Evolutionary conservation across 2,113 vertebrate genomes (phyloP).

Genomic region (Oenanthe melanoleuca): DNA sequence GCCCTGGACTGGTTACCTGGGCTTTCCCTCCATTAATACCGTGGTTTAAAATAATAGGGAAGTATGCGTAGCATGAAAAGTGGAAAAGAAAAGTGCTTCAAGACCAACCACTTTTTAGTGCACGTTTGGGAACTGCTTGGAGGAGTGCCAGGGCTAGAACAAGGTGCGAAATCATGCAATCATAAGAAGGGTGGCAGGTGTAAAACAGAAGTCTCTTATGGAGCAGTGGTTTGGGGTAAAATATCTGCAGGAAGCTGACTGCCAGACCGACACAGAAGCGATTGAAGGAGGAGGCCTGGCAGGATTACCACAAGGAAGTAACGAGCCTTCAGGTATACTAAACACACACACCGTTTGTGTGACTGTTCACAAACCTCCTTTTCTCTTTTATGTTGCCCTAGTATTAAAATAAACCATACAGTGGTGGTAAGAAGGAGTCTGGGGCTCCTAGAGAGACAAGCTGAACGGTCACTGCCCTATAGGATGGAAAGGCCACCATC

Average conservation of each 20-base stretch:
- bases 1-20: background rate
- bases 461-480: background rate
- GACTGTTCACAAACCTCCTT: conserved; percentile 50
- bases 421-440: background rate
- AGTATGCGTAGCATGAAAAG: background rate
- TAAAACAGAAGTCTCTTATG: conserved; percentile 65
- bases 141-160: conserved; percentile 24
- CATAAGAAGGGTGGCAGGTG: conserved; percentile 56
- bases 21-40: background rate
- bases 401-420: conserved; percentile 24
- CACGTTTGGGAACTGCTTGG: conserved; percentile 17
- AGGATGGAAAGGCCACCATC: background rate
- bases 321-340: conserved; percentile 30
- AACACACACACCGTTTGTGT: conserved; percentile 5
- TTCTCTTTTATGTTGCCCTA: conserved; percentile 42
- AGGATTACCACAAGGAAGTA: conserved; percentile 54
- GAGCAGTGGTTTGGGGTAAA: conserved; percentile 34
- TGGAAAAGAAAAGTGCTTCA: conserved; percentile 15
- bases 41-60: conserved; percentile 34
- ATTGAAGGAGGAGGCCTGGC: conserved; percentile 46
- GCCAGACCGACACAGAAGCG: conserved; percentile 42
- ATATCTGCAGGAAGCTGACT: conserved; percentile 44
- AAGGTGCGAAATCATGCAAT: conserved; percentile 59
- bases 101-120: conserved; percentile 54
- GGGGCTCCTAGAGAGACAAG: background rate